Evolutionary conservation across 2,113 vertebrate genomes (phyloP).

Genomic region (Carlito syrichta): DNA sequence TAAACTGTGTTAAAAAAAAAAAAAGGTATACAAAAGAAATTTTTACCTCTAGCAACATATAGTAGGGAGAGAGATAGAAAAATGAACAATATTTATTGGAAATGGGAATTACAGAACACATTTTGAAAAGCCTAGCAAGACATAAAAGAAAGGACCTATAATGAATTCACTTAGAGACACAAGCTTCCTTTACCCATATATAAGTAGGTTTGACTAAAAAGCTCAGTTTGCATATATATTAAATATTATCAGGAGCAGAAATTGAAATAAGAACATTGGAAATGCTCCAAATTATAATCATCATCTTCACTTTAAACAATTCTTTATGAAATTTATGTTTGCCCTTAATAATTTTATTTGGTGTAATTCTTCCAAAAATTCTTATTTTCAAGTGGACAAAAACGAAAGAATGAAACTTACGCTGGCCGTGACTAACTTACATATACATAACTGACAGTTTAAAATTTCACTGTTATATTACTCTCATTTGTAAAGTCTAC

Average conservation of each 20-base stretch:
- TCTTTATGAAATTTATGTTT: neutral
- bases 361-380: constrained; percentile 3
- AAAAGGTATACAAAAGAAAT: neutral
- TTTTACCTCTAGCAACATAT: neutral
- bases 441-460: neutral
- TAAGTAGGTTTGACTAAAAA: neutral
- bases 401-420: neutral
- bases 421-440: neutral
- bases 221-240: neutral
- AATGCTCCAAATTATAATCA: neutral
- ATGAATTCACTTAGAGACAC: neutral
- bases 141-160: neutral
- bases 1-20: neutral
- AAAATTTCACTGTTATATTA: neutral
- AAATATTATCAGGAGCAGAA: neutral
- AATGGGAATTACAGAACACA: neutral
- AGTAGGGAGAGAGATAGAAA: neutral
- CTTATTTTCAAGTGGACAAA: neutral
- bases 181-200: too few relatives aligned
- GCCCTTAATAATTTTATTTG: neutral
- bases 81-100: neutral
- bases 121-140: neutral
- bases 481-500: neutral
- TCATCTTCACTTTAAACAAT: neutral
- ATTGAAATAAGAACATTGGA: neutral